Percentiles rank a stretch among this genome's conserved stretches.
These are phyloP conservation scores for Thaleichthys pacificus DNA, from an alignment of 2,797 vertebrate species.

Conservation along the genomic window DNA sequence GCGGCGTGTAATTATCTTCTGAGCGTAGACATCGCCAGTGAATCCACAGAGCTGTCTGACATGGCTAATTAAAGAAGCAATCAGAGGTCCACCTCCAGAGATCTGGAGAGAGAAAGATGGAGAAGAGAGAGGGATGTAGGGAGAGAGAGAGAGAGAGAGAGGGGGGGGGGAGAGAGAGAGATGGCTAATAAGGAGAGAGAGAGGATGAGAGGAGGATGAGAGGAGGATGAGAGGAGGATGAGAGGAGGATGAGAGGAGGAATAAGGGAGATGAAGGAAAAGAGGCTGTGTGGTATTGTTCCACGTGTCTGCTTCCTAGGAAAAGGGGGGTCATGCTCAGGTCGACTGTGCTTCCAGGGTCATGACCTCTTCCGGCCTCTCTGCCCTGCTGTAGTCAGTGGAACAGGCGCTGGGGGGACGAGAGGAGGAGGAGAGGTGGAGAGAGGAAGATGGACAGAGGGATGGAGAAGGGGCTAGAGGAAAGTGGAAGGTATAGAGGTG, in stretches of 20 bases:
- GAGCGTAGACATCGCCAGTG: conserved; percentile 92
- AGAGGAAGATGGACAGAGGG: background rate
- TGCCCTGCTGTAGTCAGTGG: conserved; percentile 54
- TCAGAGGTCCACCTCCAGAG: conserved; percentile 90
- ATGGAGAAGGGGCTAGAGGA: background rate
- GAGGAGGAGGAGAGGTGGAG: background rate
- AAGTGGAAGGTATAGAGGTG: no score
- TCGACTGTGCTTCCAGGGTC: background rate
- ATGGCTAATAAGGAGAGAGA: background rate
- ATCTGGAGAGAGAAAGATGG: conserved; percentile 65
- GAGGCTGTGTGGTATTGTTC: conserved; percentile 61
- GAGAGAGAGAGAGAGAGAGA: conserved; percentile 40
- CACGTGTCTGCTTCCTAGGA: conserved; percentile 54
- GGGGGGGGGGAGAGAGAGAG: conserved; percentile 27
- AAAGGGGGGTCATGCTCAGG: conserved; percentile 27
- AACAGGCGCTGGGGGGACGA: conserved; percentile 63
- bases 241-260: background rate
- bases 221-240: background rate
- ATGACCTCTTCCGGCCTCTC: no score
- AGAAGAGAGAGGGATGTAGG: conserved; percentile 51
- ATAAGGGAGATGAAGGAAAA: conserved; percentile 5
- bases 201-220: conserved; percentile 24
- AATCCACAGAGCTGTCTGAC: conserved; percentile 90
- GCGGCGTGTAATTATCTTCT: conserved; percentile 94
- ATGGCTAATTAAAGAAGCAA: conserved; percentile 96